Conservation (phyloP, 2,113 vertebrate species). For the Rhombomys opimus region DNA sequence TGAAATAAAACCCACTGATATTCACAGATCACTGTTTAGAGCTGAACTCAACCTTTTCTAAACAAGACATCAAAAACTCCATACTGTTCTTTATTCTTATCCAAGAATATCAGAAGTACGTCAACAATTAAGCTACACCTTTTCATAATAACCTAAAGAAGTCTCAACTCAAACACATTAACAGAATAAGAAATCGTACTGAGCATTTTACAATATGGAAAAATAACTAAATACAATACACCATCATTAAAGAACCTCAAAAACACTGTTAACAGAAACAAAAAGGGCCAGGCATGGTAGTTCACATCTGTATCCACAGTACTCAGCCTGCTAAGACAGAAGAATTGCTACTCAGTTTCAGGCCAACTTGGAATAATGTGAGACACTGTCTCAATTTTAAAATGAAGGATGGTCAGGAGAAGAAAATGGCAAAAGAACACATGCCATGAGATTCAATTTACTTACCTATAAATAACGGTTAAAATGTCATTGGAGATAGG, state of each 20-base stretch:
- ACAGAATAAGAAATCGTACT: conserved; percentile 5
- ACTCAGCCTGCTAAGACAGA: not conserved
- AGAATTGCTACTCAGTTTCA: not conserved
- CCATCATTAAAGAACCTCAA: not conserved
- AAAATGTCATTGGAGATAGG: not conserved
- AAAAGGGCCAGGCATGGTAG: not conserved
- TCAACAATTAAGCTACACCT: not conserved
- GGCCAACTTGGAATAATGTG: not conserved
- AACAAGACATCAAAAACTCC: conserved; percentile 2
- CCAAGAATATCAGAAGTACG: not conserved
- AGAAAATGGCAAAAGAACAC: not conserved
- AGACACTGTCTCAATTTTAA: not conserved
- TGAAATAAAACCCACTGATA: not conserved
- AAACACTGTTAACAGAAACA: conserved; percentile 14
- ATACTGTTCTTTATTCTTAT: conserved; percentile 25
- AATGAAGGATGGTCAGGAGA: not conserved
- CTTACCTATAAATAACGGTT: not conserved
- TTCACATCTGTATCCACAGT: not conserved
- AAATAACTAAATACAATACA: conserved; percentile 18
- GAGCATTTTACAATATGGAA: not conserved
- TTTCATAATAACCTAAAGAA: conserved; percentile 17
- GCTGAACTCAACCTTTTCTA: conserved; percentile 1
- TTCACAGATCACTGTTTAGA: not conserved
- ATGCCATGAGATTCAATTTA: not conserved
- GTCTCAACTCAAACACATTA: not conserved